Base-by-base conservation (phyloP, 2,113 vertebrate genomes). In the Chloropsis cyanopogon region DNA sequence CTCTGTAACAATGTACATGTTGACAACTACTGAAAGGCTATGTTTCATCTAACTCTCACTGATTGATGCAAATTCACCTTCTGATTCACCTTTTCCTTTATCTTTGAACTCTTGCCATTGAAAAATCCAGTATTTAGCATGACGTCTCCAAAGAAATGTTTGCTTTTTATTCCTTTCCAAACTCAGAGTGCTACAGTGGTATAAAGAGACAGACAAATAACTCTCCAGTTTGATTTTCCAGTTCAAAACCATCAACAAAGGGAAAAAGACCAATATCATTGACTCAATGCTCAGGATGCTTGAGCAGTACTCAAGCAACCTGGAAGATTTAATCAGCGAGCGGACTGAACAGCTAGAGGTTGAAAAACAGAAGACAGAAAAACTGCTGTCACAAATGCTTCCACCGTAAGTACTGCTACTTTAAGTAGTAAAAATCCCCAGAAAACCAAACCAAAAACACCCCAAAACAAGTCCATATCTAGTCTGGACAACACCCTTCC, bases 161-260 rank as follows among this genome's bases (percentile, higher is more conserved):
- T 65, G 7, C 7, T 28, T 83, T 82, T 69, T 16, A 3, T 59
- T 70, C 21, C 23, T 92, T 75, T 70, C 60, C 49, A 90, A 63
- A 50, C 35, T 44, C n/a, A 29, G 52, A 66, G 20, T 24, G 23
- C 20, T 85, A 7, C 28, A 57, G 35, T 46, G 41, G 6, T 59
- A 14, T 57, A 68, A 68, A 47, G n/a, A 82, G 39, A 33, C 15
- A n/a, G 37, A 28, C 5, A 82, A 93, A 63, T 95, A 92, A 95
- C 49, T 52, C 39, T 83, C 7, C 14, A 28, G 8, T 92, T 86
- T 87, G 29, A 88, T 95, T 93, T 97, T 96, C 35, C 88, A 99
- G 99, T 99, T 99, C 96, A 99, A 99, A 98, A 97, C 97, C 66
- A 99, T 99, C 95, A 99, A 99, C 98, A 99, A 99, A 95, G 99